A percentile compares a stretch with the other conserved stretches of the same genome.
Evolutionary conservation across 2,888 invertebrate genomes (phyloP).

Genomic region (Drosophila mimetica): DNA sequence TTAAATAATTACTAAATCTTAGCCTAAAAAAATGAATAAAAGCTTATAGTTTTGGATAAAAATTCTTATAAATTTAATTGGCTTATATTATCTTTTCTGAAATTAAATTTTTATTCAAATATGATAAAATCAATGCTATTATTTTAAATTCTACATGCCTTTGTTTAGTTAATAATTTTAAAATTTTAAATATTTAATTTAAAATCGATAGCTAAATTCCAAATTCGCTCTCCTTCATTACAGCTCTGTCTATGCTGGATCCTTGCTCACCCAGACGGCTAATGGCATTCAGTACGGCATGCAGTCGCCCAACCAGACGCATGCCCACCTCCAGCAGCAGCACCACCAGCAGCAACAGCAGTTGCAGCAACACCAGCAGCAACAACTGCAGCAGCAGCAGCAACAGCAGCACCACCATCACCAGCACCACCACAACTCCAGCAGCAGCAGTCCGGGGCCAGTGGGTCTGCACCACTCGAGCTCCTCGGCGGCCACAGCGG

Average conservation of each 20-base stretch:
- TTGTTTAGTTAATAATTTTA: too few species aligned
- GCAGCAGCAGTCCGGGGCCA: slow-evolving; percentile 66
- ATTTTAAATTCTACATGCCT: too few species aligned
- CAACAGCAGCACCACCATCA: slow-evolving; percentile 57
- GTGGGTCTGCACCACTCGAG: slow-evolving; percentile 57
- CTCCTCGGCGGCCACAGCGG: slow-evolving; percentile 49
- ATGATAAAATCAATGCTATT: too few species aligned
- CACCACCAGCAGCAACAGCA: slow-evolving; percentile 59
- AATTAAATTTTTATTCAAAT: too few species aligned
- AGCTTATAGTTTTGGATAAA: too few species aligned
- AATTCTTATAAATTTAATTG: too few species aligned
- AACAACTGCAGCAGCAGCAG: slow-evolving; percentile 59
- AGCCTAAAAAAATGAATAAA: too few species aligned
- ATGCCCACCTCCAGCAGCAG: slow-evolving; percentile 59
- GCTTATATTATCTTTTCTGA: too few species aligned
- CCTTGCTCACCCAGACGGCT: slow-evolving; percentile 80
- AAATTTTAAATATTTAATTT: too few species aligned
- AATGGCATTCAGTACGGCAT: slow-evolving; percentile 82
- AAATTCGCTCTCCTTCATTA: slow-evolving; percentile 26
- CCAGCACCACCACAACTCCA: slow-evolving; percentile 69
- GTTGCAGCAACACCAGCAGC: slow-evolving; percentile 58
- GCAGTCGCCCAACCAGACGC: slow-evolving; percentile 66
- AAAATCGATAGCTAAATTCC: neutral
- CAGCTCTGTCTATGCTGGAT: slow-evolving; percentile 83
- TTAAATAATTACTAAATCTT: too few species aligned